Evolutionary conservation across 2,888 invertebrate genomes (phyloP).

Genomic region (Apodemia zela): DNA sequence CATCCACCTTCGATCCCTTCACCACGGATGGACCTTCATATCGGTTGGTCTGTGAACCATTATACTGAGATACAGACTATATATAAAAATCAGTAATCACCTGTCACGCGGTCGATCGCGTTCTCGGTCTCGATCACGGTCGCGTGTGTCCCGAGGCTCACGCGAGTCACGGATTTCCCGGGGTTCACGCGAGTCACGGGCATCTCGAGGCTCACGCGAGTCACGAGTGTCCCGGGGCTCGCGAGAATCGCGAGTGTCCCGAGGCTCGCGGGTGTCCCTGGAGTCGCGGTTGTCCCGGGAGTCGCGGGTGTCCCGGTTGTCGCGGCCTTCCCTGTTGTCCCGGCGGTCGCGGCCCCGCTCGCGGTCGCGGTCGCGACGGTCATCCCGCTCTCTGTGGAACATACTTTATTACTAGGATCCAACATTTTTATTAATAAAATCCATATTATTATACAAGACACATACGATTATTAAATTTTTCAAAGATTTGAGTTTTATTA

Average conservation of each 20-base stretch:
- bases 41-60: too few species aligned
- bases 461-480: too few species aligned
- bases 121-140: constrained; percentile 36
- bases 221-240: constrained; percentile 31
- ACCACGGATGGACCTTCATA: too few species aligned
- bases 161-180: constrained; percentile 27
- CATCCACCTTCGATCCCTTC: too few species aligned
- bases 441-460: too few species aligned
- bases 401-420: neutral
- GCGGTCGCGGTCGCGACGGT: constrained; percentile 44
- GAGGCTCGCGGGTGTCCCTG: constrained; percentile 28
- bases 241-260: constrained; percentile 37
- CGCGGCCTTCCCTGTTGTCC: constrained; percentile 38
- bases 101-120: constrained; percentile 37
- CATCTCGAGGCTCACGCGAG: constrained; percentile 37
- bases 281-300: constrained; percentile 33
- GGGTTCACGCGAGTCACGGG: constrained; percentile 35
- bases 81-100: neutral
- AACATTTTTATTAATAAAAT: too few species aligned
- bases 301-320: constrained; percentile 37
- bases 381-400: constrained; percentile 38
- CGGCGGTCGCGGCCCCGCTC: constrained; percentile 41
- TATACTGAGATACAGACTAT: too few species aligned
- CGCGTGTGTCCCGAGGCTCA: constrained; percentile 34
- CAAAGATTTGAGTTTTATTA: too few species aligned